These are phyloP conservation scores for Erinaceus europaeus DNA, from an alignment of 2,113 vertebrate species.

Conservation along the genomic window DNA sequence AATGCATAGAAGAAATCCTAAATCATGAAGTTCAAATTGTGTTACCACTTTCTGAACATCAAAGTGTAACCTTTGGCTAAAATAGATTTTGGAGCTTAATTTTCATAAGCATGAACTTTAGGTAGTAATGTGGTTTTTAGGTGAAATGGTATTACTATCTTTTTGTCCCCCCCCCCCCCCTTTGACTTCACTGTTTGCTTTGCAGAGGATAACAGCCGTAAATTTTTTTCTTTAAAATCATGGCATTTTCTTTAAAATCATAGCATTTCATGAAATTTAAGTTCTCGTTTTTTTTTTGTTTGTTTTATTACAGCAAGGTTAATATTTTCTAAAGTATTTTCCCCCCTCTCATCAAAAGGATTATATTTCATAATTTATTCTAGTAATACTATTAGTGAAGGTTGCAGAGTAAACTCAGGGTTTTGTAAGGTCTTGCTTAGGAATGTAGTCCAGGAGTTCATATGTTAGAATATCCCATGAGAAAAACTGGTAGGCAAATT, in stretches of 20 bases:
- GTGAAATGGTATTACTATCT: slow-evolving; percentile 6
- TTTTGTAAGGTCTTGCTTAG: neutral
- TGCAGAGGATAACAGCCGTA: neutral
- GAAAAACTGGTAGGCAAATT: too few relatives aligned
- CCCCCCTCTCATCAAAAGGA: neutral
- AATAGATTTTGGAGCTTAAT: slow-evolving; percentile 64
- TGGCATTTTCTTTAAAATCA: too few relatives aligned
- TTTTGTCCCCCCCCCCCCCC: too few relatives aligned
- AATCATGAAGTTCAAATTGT: slow-evolving; percentile 55
- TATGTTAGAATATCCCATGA: neutral
- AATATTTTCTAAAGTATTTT: neutral
- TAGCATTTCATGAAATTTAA: neutral
- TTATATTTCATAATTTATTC: neutral
- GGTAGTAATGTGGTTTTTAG: slow-evolving; percentile 50
- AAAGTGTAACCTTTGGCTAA: slow-evolving; percentile 63
- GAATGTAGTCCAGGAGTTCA: neutral
- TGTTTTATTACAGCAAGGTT: neutral
- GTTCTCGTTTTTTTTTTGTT: neutral
- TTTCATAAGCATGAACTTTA: slow-evolving; percentile 44
- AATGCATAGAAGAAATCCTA: slow-evolving; percentile 51
- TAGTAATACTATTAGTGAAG: neutral
- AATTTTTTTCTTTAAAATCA: too few relatives aligned
- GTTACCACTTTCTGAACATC: slow-evolving; percentile 57
- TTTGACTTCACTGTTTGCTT: slow-evolving; percentile 9
- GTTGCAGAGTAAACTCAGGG: neutral